Evolutionary conservation across 2,113 vertebrate species (phyloP), one percentile per base, ranked within the genome.

Genomic region (Shinisaurus crocodilurus): DNA sequence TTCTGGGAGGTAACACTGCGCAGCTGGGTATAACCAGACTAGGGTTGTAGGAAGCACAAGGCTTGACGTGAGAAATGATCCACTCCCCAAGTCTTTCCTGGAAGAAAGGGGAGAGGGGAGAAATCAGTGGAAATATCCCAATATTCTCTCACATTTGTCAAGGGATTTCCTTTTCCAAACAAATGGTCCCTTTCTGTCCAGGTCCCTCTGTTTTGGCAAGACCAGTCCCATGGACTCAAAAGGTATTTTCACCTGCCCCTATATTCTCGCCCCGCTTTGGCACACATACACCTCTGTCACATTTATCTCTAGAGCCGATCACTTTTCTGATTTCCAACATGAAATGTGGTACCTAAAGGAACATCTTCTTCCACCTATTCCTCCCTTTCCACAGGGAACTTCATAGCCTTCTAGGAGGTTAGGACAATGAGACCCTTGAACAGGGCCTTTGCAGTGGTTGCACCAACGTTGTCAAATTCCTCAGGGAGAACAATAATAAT

Each of bases 1-100:
- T 86, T 65, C 79, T 69, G 40, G 88, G 48, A 79, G 85, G 74
- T 37, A 90, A 75, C 20, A 16, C 81, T 79, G 72, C 90, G 45
- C 90, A 69, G 86, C 70, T 84, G 80, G 70, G 77, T 86, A 34
- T 29, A 70, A 29, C 60, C 40, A 77, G 76, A 15, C 60, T 29
- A 76, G 72, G 43, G 67, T 48, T 40, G 79, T 0, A 29, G 27
- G 75, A 45, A 50, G 65, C 77, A 54, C 60, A 16, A 83, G 75
- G n/a, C 60, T 85, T 67, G 29, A 69, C 57, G 23, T 6, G 29
- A 57, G 45, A 70, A 70, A 80, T 40, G 29, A 80, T 8, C 72
- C 57, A 27, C 5, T n/a, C 70, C 67, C 48, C 13, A 76, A 45
- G 1, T 32, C 37, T 60, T 75, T 40, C n/a, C 50, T 8, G 27